Evolutionary conservation across 37 sponge, comb jelly and placozoan genomes (phyloP), one percentile per base, ranked within the genome.

Genomic region (Haliclona indistincta): DNA sequence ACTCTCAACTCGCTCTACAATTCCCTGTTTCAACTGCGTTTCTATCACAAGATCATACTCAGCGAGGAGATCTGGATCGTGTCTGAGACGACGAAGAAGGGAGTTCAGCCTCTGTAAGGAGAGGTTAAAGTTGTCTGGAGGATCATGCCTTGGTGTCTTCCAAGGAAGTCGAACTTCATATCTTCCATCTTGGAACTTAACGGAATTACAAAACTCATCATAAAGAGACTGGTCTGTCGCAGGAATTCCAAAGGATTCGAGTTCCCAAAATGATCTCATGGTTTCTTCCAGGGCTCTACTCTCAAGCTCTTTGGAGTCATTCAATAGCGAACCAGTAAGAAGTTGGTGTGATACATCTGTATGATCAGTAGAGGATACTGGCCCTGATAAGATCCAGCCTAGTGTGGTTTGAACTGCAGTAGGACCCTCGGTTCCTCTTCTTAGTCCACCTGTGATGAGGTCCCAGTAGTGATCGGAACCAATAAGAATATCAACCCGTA

Each of bases 401-500:
- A 76, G 54, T 43, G 40, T 76, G 1, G 66, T 51, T 63, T 47
- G 45, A 47, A 64, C 37, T 30, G 77, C 66, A 42, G 37, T 26
- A 30, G 77, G 77, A 23, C 77, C 77, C 30, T 43, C 43, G n/a
- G 43, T 35, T 23, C 62, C 62, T 38, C 75, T 74, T 28, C 41
- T 54, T 30, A 74, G 2, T 56, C 43, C 38, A n/a, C 75, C 73
- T 10, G 73, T 55, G 7, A 72, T 33, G 40, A 72, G 58, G 20
- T 72, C 73, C 75, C 75, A 74, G 43, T 74, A 74, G 29, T 58
- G n/a, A 40, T 74, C 75, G 36, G 29, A 74, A 20, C 63, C 62
- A 74, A 74, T 58, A 3, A 74, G 62, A 33, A 74, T 58, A 36
- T 74, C 43, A 19, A 58, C 43, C 1, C 49, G 55, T 3, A 74